These are phyloP conservation scores for Pectinophora gossypiella DNA, from an alignment of 1,140 invertebrate genomes.

Conservation along the genomic window DNA sequence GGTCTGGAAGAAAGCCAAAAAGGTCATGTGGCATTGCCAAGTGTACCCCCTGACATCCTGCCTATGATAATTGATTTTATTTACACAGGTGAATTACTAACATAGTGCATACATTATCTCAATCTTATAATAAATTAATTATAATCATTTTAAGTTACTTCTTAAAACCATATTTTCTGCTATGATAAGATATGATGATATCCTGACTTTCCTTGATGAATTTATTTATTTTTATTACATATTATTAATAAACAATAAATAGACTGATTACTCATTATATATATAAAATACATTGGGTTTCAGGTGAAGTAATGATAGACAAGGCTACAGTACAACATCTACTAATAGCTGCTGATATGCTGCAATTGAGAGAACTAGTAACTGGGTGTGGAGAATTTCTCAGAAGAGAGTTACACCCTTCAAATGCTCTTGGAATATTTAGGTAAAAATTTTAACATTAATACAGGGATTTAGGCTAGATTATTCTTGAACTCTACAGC, in stretches of 20 bases:
- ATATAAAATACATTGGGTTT: constrained; percentile 8
- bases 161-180: too few relatives aligned
- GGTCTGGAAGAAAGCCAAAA: constrained; percentile 87
- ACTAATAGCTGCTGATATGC: constrained; percentile 93
- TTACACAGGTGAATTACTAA: constrained; percentile 87
- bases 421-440: constrained; percentile 93
- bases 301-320: constrained; percentile 68
- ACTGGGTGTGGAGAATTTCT: constrained; percentile 92
- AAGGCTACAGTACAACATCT: constrained; percentile 93
- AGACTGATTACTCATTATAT: too few relatives aligned
- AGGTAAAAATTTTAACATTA: too few relatives aligned
- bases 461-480: too few relatives aligned
- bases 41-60: constrained; percentile 84
- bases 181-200: too few relatives aligned
- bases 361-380: constrained; percentile 91
- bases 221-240: too few relatives aligned
- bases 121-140: too few relatives aligned
- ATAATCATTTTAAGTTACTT: too few relatives aligned
- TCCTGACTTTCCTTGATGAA: too few relatives aligned
- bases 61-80: constrained; percentile 90
- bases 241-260: too few relatives aligned
- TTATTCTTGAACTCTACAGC: too few relatives aligned
- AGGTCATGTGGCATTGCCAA: constrained; percentile 85
- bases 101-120: too few relatives aligned
- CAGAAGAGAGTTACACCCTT: constrained; percentile 90